These are phyloP conservation scores for Dromius quadrimaculatus DNA, from an alignment of 2,888 invertebrate genomes.

Conservation along the genomic window DNA sequence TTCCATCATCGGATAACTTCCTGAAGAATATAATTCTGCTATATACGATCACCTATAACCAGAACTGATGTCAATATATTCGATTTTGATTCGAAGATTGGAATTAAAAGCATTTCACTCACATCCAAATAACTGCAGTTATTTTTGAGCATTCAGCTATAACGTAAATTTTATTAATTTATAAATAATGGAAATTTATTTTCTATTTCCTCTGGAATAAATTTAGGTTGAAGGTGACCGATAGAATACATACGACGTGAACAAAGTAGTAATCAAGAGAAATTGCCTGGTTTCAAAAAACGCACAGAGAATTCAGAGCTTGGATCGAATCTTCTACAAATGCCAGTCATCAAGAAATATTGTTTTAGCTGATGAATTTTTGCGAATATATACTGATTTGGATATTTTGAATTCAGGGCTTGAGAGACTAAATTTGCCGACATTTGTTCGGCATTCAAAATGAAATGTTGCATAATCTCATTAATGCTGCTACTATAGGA, in stretches of 20 bases:
- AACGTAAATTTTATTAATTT: too few relatives aligned
- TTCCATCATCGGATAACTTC: too few relatives aligned
- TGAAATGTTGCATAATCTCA: too few relatives aligned
- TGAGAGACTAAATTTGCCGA: background rate
- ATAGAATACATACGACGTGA: constrained; percentile 30
- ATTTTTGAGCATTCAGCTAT: too few relatives aligned
- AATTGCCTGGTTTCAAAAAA: constrained; percentile 33
- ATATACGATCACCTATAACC: too few relatives aligned
- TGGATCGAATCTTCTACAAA: background rate
- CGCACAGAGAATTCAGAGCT: constrained; percentile 9
- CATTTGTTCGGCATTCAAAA: constrained; percentile 3
- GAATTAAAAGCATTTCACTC: too few relatives aligned
- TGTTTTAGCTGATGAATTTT: constrained; percentile 16
- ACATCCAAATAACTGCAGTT: too few relatives aligned
- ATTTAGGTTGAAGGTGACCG: background rate
- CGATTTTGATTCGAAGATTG: too few relatives aligned
- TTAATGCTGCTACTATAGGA: too few relatives aligned
- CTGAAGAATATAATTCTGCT: too few relatives aligned
- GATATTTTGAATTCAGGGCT: constrained; percentile 9
- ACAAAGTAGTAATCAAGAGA: constrained; percentile 40
- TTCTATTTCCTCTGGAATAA: constrained; percentile 31
- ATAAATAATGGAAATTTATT: constrained; percentile 20
- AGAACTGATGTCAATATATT: too few relatives aligned
- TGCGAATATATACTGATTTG: constrained; percentile 7
- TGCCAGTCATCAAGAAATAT: background rate